A percentile compares a stretch with the other conserved stretches of the same genome.
Conservation (phyloP, 2,888 invertebrate species). For the Stenurella melanura region DNA sequence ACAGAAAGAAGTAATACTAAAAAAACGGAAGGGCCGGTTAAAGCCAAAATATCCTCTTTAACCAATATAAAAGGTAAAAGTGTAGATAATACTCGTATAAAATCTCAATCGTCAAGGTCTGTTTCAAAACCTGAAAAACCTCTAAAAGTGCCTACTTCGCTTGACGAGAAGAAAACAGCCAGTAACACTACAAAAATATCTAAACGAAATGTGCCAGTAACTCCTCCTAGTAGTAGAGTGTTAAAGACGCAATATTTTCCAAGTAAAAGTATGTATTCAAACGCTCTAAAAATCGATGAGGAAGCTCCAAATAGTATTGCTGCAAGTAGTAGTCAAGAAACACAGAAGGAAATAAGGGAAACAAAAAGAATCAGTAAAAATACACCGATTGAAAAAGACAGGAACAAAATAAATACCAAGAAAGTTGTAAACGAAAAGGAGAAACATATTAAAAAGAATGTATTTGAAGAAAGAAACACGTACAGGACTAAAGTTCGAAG, state of each 20-base stretch:
- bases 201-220: slow-evolving; percentile 46
- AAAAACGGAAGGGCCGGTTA: slow-evolving; percentile 46
- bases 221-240: slow-evolving; percentile 64
- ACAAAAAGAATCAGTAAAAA: slow-evolving; percentile 2
- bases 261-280: slow-evolving; percentile 67
- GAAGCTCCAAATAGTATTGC: slow-evolving; percentile 33
- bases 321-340: slow-evolving; percentile 31
- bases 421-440: neutral
- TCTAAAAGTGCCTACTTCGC: slow-evolving; percentile 23
- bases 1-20: slow-evolving; percentile 48
- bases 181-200: slow-evolving; percentile 34
- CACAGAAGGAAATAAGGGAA: slow-evolving; percentile 21
- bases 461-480: neutral
- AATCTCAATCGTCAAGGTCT: neutral
- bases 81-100: neutral
- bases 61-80: slow-evolving; percentile 5
- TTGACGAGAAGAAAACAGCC: slow-evolving; percentile 35
- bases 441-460: neutral
- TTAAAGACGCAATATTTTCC: slow-evolving; percentile 70
- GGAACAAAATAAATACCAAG: neutral
- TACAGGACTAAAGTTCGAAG: neutral
- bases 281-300: slow-evolving; percentile 61
- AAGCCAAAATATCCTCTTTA: slow-evolving; percentile 12
- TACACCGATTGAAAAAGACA: slow-evolving; percentile 1
- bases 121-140: slow-evolving; percentile 27